These are phyloP conservation scores for Lasiurus borealis DNA, from an alignment of 2,113 vertebrate species.

Conservation along the genomic window DNA sequence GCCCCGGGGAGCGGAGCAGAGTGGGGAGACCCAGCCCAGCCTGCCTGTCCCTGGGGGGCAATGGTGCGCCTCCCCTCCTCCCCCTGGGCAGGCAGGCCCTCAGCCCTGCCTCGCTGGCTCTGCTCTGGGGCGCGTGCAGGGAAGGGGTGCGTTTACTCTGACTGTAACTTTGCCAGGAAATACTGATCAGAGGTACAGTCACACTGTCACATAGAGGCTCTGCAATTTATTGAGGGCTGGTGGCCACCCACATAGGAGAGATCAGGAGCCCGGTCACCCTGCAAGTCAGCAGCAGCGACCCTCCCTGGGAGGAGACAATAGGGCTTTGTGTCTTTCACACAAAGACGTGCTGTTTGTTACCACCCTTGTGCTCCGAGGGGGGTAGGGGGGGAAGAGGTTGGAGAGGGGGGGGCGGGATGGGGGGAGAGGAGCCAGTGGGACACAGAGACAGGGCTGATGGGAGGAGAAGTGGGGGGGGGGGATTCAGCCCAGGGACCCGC, in stretches of 20 bases:
- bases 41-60: slow-evolving; percentile 25
- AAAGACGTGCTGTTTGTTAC: neutral
- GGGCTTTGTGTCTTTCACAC: neutral
- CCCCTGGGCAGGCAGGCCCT: neutral
- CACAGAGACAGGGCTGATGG: neutral
- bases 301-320: neutral
- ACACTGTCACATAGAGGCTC: neutral
- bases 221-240: neutral
- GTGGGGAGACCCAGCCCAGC: neutral
- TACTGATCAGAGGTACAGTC: slow-evolving; percentile 37
- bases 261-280: neutral
- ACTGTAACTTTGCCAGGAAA: slow-evolving; percentile 11
- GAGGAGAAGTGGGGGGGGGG: no score
- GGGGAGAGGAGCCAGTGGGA: no score
- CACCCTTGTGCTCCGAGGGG: neutral
- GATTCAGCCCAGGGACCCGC: rapidly evolving
- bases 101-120: neutral
- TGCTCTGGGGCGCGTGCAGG: neutral
- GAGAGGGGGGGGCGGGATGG: no score
- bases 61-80: neutral
- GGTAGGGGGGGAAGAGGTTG: no score
- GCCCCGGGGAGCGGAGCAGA: slow-evolving; percentile 16
- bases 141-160: neutral
- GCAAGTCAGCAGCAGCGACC: neutral
- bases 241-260: neutral